Conservation (phyloP, 2,888 invertebrate genomes). For the Steinernema carpocapsae region DNA sequence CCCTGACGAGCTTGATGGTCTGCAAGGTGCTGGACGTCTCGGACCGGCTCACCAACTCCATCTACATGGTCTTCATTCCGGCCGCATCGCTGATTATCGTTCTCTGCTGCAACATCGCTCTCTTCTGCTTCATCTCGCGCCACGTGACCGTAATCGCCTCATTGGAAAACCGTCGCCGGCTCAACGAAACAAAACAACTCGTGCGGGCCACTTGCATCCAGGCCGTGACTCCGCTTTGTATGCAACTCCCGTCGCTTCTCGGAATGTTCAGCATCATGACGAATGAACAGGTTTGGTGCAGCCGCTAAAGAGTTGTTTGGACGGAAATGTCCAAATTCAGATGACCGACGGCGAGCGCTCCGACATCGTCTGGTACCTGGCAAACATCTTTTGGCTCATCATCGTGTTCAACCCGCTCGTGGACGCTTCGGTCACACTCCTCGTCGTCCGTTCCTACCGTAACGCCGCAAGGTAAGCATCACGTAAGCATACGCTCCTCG, state of each 20-base stretch:
- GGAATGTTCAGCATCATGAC: constrained; percentile 24
- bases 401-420: constrained; percentile 34
- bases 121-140: constrained; percentile 30
- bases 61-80: constrained; percentile 32
- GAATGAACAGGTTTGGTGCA: not conserved
- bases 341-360: constrained; percentile 2
- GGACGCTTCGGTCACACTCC: constrained; percentile 20
- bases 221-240: constrained; percentile 28
- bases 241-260: constrained; percentile 29
- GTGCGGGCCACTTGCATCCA: constrained; percentile 31
- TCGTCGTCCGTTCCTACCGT: constrained; percentile 29
- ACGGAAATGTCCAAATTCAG: constrained; percentile 2
- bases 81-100: constrained; percentile 18
- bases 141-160: constrained; percentile 29
- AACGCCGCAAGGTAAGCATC: constrained; percentile 23
- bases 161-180: constrained; percentile 30
- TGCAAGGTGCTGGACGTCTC: constrained; percentile 8
- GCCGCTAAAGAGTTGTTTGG: not conserved
- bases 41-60: constrained; percentile 27
- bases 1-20: not conserved
- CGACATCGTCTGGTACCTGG: constrained; percentile 30
- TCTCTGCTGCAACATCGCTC: constrained; percentile 33
- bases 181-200: constrained; percentile 31
- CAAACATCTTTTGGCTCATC: constrained; percentile 33
- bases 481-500: too few species aligned